These are phyloP conservation scores for Tapirus terrestris DNA, from an alignment of 2,113 vertebrate species.

Conservation along the genomic window DNA sequence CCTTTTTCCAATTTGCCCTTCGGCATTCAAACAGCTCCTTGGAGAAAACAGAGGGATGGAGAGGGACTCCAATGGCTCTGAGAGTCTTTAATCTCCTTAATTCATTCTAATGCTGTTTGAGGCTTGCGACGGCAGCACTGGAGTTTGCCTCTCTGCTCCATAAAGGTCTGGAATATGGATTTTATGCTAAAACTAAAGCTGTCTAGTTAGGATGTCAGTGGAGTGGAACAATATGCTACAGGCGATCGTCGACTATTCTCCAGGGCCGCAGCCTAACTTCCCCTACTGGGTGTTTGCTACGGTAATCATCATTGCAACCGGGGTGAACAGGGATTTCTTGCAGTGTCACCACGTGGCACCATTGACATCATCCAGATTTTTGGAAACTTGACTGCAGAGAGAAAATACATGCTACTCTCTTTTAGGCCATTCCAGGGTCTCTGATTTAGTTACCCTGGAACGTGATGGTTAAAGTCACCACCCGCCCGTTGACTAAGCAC, in stretches of 20 bases:
- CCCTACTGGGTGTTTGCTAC: conserved; percentile 49
- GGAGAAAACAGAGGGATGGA: not conserved
- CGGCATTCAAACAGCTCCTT: not conserved
- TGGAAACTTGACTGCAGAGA: not conserved
- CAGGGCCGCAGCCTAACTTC: conserved; percentile 57
- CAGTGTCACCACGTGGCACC: not conserved
- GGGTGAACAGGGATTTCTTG: not conserved
- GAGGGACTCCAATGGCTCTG: not conserved
- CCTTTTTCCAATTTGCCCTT: conserved; percentile 45
- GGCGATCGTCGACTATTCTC: conserved; percentile 77
- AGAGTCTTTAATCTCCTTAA: conserved; percentile 72
- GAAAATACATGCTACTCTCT: rapidly evolving
- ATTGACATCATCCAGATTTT: not conserved
- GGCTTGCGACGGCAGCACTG: not conserved
- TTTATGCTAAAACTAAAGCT: conserved; percentile 81
- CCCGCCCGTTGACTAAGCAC: too few species aligned
- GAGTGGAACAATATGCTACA: conserved; percentile 78
- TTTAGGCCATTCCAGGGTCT: rapidly evolving
- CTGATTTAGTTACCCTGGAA: not conserved
- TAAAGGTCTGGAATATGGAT: conserved; percentile 79
- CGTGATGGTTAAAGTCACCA: not conserved
- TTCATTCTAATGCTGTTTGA: conserved; percentile 27
- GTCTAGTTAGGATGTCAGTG: conserved; percentile 80
- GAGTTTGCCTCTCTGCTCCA: not conserved
- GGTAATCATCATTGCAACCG: not conserved